Conservation (phyloP, 2,113 vertebrate species). For the Empidonax traillii region DNA sequence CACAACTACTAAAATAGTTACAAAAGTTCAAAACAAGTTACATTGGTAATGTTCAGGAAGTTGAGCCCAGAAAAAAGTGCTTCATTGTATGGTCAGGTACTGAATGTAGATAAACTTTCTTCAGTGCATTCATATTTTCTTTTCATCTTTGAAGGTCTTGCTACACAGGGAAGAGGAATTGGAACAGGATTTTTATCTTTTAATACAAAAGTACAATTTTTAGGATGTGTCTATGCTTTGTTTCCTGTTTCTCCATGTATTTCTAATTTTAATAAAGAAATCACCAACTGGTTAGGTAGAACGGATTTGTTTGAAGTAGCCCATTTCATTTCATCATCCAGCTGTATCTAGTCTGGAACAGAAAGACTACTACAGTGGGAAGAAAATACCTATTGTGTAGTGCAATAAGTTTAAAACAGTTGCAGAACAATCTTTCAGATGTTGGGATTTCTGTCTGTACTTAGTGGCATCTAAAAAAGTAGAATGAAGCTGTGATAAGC, state of each 20-base stretch:
- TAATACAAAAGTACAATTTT: not conserved
- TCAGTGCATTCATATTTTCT: not conserved
- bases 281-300: not conserved
- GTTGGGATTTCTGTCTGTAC: not conserved
- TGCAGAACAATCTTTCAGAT: not conserved
- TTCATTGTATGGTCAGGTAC: not conserved
- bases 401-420: not conserved
- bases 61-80: not conserved
- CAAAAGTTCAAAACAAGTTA: not conserved
- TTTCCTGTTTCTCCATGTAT: not conserved
- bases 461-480: not conserved
- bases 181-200: not conserved
- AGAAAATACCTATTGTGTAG: not conserved
- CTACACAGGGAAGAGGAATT: not conserved
- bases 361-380: not conserved
- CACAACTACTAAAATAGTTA: not conserved
- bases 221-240: not conserved
- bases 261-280: not conserved
- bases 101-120: not conserved
- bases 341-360: not conserved
- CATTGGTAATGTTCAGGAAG: not conserved
- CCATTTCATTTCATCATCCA: not conserved
- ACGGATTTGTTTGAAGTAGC: not conserved
- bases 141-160: not conserved
- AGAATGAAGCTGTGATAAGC: not conserved